Evolutionary conservation across 2,888 invertebrate species (phyloP).

Genomic region (Aquatica leii): DNA sequence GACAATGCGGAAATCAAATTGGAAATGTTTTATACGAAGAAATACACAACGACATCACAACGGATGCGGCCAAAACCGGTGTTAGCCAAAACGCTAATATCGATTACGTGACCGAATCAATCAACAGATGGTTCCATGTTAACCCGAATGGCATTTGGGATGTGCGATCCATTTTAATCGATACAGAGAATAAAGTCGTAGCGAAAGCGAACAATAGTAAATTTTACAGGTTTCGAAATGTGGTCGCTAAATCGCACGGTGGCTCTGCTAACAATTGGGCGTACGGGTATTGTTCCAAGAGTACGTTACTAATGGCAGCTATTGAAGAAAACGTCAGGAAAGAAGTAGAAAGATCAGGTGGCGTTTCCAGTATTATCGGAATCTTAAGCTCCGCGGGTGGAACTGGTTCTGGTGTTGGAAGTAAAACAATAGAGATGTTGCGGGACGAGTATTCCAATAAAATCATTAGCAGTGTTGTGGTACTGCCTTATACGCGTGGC

Average conservation of each 20-base stretch:
- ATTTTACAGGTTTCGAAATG: conserved; percentile 57
- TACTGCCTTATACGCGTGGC: conserved; percentile 62
- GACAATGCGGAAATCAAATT: conserved; percentile 66
- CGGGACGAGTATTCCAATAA: conserved; percentile 61
- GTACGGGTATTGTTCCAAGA: conserved; percentile 61
- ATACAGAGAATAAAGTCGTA: conserved; percentile 63
- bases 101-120: conserved; percentile 53
- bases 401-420: conserved; percentile 65
- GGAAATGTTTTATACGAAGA: conserved; percentile 61
- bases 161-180: conserved; percentile 62
- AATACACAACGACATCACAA: conserved; percentile 57
- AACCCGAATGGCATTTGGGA: conserved; percentile 53
- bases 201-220: conserved; percentile 47
- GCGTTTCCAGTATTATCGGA: conserved; percentile 59
- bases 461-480: conserved; percentile 56
- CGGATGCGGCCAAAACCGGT: conserved; percentile 46
- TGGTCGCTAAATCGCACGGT: conserved; percentile 58
- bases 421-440: conserved; percentile 58
- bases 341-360: conserved; percentile 61
- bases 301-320: conserved; percentile 54
- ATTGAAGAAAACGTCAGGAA: conserved; percentile 57
- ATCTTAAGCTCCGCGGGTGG: conserved; percentile 64
- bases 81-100: conserved; percentile 48
- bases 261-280: conserved; percentile 67
- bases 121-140: conserved; percentile 61